These are phyloP conservation scores for Belgica antarctica DNA, from an alignment of 2,888 invertebrate genomes.

Conservation along the genomic window DNA sequence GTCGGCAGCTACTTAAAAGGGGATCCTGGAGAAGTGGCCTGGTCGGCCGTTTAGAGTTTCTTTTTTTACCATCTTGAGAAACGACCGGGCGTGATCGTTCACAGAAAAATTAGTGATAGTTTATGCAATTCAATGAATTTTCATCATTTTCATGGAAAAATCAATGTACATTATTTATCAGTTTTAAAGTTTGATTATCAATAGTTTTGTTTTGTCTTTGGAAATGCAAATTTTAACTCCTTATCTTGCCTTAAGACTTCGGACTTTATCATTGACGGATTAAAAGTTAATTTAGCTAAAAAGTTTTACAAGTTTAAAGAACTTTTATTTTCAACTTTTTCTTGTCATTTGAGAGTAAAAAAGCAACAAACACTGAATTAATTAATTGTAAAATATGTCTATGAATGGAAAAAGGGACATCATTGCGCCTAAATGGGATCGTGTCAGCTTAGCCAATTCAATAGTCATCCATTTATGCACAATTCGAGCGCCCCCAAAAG, in stretches of 20 bases:
- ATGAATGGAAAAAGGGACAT: background rate
- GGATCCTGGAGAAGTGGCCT: background rate
- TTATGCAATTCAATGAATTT: conserved; percentile 44
- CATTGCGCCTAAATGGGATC: background rate
- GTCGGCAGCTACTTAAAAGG: background rate
- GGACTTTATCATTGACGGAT: conserved; percentile 32
- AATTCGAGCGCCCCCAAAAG: no score
- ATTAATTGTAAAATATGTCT: conserved; percentile 7
- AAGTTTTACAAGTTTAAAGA: conserved; percentile 22
- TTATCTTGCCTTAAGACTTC: background rate
- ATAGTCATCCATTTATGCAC: no score
- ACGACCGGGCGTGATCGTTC: background rate
- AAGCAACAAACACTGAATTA: conserved; percentile 42
- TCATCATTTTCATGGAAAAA: conserved; percentile 28
- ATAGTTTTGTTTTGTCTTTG: conserved; percentile 9
- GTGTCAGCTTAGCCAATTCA: no score
- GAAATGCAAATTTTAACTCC: conserved; percentile 30
- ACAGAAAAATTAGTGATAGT: conserved; percentile 43
- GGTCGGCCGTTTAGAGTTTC: background rate
- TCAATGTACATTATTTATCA: conserved; percentile 38
- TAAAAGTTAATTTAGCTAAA: conserved; percentile 33
- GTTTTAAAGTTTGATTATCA: background rate
- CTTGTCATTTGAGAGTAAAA: conserved; percentile 39
- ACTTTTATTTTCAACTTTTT: conserved; percentile 12
- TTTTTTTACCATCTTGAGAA: background rate